Base-by-base conservation (phyloP, 2,888 invertebrate species). In the Tenthredo mesomela region DNA sequence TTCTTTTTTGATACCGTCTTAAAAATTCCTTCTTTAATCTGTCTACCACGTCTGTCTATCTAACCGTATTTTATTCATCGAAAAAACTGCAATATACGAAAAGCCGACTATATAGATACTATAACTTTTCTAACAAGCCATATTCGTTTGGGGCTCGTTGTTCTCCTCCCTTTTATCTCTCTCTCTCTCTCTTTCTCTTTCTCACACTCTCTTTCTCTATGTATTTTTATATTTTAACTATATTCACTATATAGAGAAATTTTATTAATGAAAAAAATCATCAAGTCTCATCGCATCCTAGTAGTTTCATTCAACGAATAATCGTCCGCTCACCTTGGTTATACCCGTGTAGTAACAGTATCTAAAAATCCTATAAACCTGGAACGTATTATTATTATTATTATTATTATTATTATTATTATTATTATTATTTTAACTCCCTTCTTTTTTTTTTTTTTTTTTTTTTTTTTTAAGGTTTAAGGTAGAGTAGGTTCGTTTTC, bases 401-500 rank as follows among this genome's bases (percentile, higher is more conserved):
- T 33, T 33, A 33, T 33, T 33, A 33, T 33, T 33, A 33, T 33
- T 33, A 33, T 33, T 33, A 33, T 33, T 33, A 33, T 33, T 33
- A 2, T 33, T 33, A 2, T 65, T 65, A 12, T 29, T 29, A 10
- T 75, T 18, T 75, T 40, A 12, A n/a, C 37, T 50, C 37, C 21
- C 37, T 50, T 15, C 47, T 29, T 40, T 40, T 33, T 50, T 25
- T 25, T 77, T n/a, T 50, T 50, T 50, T 7, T 77, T 71, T 12
- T 71, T 25, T 40, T 71, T n/a, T n/a, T n/a, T n/a, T n/a, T n/a
- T n/a, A 43, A 71, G 71, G 40, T 40, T 40, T n/a, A 25, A 71
- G 67, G 82, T 82, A 43, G 67, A 21, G 67, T 67, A 40, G 37
- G 70, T 71, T 40, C 43, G 71, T 71, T 71, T 43, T 71, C 43